Evolutionary conservation across 2,888 invertebrate species (phyloP).

Genomic region (Leucophora obtusa): DNA sequence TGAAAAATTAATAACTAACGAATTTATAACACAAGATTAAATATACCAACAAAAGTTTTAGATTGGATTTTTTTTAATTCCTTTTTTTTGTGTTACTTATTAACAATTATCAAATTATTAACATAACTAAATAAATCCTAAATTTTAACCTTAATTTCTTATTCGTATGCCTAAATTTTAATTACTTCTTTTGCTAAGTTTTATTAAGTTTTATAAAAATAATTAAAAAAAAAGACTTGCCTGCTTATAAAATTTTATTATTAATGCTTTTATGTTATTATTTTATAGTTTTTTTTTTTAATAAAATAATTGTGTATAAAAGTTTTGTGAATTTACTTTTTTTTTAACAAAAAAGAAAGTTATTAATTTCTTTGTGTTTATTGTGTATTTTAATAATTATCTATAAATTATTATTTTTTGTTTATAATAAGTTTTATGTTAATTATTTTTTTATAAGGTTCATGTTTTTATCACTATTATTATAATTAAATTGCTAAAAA

Average conservation of each 20-base stretch:
- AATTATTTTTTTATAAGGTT: conserved; percentile 21
- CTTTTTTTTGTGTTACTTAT: too few relatives aligned
- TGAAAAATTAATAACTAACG: too few relatives aligned
- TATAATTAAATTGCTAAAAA: conserved; percentile 4
- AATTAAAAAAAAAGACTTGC: conserved; percentile 22
- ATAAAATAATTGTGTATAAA: not conserved
- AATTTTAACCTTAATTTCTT: not conserved
- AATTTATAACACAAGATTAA: too few relatives aligned
- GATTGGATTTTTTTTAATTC: not conserved
- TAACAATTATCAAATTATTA: not conserved
- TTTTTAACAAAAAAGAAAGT: not conserved
- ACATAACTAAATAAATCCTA: too few relatives aligned
- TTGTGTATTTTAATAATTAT: conserved; percentile 16
- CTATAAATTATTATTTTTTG: conserved; percentile 2
- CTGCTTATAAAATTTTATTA: conserved; percentile 13
- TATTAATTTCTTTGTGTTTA: conserved; percentile 3
- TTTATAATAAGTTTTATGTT: conserved; percentile 27
- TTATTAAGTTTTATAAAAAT: conserved; percentile 12
- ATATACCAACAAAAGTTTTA: not conserved
- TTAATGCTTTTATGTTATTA: conserved; percentile 1
- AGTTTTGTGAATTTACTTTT: not conserved
- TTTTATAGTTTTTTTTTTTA: not conserved
- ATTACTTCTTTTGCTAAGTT: conserved; percentile 17
- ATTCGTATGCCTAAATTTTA: not conserved
- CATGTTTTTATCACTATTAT: conserved; percentile 14